phyloP scores from a whole-genome alignment of 2,113 vertebrate genomes.

The Sylvietta virens region DNA sequence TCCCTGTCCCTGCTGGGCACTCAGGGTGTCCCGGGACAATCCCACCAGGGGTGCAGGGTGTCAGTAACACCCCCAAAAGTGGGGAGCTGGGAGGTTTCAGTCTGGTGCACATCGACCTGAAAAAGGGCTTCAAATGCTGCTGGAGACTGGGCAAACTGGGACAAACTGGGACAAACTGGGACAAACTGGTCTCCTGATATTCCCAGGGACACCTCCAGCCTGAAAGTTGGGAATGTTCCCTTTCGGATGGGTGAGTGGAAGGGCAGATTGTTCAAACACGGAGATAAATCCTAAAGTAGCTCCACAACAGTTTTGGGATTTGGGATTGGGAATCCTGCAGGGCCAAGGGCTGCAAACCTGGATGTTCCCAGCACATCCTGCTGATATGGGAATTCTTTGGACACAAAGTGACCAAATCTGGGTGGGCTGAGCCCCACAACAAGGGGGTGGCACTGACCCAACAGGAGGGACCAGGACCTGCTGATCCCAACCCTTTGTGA shows the following conservation, averaged over 20 bases:
- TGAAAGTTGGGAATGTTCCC: not conserved
- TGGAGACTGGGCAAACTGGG: not conserved
- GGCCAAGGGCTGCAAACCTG: not conserved
- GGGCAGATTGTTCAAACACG: fast-evolving
- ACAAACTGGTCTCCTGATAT: not conserved
- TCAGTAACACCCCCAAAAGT: fast-evolving
- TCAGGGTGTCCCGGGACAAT: not conserved
- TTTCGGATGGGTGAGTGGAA: not conserved
- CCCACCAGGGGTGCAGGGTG: not conserved
- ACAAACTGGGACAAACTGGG: not conserved
- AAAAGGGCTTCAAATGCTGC: not conserved
- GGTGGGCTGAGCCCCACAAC: not conserved
- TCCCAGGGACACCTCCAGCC: not conserved
- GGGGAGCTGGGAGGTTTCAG: not conserved
- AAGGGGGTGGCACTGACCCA: not conserved
- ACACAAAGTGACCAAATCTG: not conserved
- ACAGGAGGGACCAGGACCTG: not conserved
- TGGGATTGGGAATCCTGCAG: not conserved
- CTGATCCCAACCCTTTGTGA: no score
- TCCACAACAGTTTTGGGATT: not conserved
- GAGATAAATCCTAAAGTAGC: not conserved
- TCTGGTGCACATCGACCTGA: fast-evolving
- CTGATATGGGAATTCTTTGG: fast-evolving
- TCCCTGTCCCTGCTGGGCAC: not conserved
- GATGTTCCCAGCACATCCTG: not conserved